Evolutionary conservation across 2,113 vertebrate genomes (phyloP).

Genomic region (Silurus asotus): DNA sequence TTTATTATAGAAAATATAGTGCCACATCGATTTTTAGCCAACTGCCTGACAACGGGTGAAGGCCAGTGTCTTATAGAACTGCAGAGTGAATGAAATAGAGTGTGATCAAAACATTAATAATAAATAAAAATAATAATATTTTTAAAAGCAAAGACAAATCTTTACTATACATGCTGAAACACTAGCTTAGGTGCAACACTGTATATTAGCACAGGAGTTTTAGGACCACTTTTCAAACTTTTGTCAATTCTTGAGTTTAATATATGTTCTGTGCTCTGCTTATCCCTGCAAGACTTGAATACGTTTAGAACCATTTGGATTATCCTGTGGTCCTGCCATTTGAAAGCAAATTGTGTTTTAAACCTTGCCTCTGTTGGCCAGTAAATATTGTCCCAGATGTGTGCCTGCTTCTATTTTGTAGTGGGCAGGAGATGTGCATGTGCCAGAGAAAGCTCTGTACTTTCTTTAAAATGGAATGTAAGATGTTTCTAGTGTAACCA

Average conservation of each 20-base stretch:
- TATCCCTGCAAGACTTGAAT: neutral
- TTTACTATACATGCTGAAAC: neutral
- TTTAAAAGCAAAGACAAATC: neutral
- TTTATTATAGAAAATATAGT: too few species aligned
- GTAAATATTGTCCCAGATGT: constrained; percentile 26
- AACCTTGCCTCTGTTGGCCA: neutral
- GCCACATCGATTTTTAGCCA: too few species aligned
- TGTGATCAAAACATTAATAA: neutral
- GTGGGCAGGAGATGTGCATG: neutral
- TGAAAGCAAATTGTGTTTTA: neutral
- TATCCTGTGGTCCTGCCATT: neutral
- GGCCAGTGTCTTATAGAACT: neutral
- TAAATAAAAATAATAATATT: neutral
- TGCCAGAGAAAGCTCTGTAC: neutral
- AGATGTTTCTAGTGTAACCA: neutral
- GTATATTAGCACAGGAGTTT: neutral
- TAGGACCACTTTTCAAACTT: neutral
- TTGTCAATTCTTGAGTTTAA: neutral
- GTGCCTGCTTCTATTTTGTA: constrained; percentile 1
- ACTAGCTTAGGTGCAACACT: neutral
- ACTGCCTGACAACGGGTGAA: too few species aligned
- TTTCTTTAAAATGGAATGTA: neutral
- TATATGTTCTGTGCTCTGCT: neutral
- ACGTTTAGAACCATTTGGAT: neutral
- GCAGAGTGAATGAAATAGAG: neutral